Conservation (phyloP, 2,113 vertebrate genomes). For the Dascyllus trimaculatus region DNA sequence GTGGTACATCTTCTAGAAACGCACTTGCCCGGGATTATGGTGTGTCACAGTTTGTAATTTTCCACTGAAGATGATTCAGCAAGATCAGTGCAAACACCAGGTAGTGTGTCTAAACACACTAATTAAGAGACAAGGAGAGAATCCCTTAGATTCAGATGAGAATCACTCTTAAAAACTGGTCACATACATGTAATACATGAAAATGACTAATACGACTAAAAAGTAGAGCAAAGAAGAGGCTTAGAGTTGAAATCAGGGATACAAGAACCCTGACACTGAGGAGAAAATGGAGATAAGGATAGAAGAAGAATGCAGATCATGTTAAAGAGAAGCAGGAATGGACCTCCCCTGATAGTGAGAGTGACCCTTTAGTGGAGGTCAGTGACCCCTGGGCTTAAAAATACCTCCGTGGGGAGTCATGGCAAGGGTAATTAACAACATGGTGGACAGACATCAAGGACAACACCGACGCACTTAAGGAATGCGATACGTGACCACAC, state of each 20-base stretch:
- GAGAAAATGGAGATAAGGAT: constrained; percentile 29
- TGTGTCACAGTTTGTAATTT: constrained; percentile 17
- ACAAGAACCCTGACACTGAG: neutral
- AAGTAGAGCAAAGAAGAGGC: neutral
- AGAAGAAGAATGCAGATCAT: constrained; percentile 40
- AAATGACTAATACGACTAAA: neutral
- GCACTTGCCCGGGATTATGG: constrained; percentile 16
- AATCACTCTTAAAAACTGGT: too few relatives aligned
- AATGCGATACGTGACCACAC: constrained; percentile 34
- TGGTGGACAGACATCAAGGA: constrained; percentile 47
- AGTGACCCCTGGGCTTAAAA: constrained; percentile 57
- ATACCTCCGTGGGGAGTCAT: constrained; percentile 60
- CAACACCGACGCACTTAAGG: constrained; percentile 20
- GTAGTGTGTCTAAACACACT: constrained; percentile 15
- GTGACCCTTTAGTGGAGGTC: constrained; percentile 66
- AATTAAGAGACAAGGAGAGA: neutral
- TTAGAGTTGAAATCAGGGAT: neutral
- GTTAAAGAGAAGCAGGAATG: constrained; percentile 17
- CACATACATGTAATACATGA: too few relatives aligned
- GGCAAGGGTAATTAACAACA: constrained; percentile 56
- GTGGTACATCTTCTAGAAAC: neutral
- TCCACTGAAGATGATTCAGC: constrained; percentile 12
- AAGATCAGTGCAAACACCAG: constrained; percentile 23
- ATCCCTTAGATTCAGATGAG: neutral
- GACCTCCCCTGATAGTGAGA: constrained; percentile 71